These are phyloP conservation scores for Crotalus horridus DNA, from an alignment of 2,113 vertebrate species.

Conservation along the genomic window DNA sequence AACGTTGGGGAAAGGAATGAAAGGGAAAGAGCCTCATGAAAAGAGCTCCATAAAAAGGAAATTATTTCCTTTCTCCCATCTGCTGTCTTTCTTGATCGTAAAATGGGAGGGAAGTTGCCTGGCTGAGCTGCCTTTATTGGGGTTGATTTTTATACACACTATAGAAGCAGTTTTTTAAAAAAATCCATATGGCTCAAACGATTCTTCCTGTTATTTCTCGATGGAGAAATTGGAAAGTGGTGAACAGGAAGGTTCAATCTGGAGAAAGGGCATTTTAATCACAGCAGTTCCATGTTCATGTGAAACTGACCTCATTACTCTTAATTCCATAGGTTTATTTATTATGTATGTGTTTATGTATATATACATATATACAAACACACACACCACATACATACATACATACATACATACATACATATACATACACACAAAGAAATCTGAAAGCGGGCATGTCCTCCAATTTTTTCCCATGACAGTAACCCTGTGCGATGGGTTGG, in stretches of 20 bases:
- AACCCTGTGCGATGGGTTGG: not conserved
- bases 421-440: too few species aligned
- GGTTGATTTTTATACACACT: not conserved
- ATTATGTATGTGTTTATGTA: too few species aligned
- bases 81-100: not conserved
- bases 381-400: too few species aligned
- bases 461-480: not conserved
- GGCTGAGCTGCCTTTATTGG: not conserved
- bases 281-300: not conserved
- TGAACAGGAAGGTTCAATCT: not conserved
- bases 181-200: not conserved
- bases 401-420: too few species aligned
- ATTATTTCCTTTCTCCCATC: not conserved
- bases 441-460: not conserved
- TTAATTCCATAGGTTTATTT: not conserved
- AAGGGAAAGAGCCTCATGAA: not conserved
- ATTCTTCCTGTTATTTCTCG: not conserved
- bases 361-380: too few species aligned
- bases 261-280: not conserved
- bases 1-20: slow-evolving; percentile 3
- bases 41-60: slow-evolving; percentile 18
- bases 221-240: not conserved
- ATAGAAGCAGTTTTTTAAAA: not conserved
- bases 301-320: not conserved
- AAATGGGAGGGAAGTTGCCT: not conserved